Evolutionary conservation across 1,140 invertebrate species (phyloP).

Genomic region (Phymastichus coffea): DNA sequence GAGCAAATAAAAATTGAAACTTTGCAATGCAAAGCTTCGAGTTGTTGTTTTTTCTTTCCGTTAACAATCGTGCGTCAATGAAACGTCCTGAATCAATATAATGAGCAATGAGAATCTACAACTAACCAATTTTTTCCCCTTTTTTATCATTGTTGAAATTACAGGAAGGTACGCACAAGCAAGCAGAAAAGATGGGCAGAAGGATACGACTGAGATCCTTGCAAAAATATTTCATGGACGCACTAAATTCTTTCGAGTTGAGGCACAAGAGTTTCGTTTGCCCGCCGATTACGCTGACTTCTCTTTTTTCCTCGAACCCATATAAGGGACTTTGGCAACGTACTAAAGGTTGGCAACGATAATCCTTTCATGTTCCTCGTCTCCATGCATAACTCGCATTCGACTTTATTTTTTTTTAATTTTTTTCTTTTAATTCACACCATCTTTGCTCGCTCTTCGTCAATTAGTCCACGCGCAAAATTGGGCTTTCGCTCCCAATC

Average conservation of each 20-base stretch:
- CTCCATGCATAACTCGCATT: too few species aligned
- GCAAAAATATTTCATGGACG: too few species aligned
- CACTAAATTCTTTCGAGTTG: conserved; percentile 17
- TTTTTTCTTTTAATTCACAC: neutral
- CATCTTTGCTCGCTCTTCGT: conserved; percentile 1
- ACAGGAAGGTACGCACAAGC: too few species aligned
- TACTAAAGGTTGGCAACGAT: conserved; percentile 47
- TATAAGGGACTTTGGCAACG: conserved; percentile 49
- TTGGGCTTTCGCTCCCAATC: conserved; percentile 12
- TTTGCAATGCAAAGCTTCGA: conserved; percentile 7
- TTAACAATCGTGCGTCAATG: conserved; percentile 4
- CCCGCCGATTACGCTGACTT: conserved; percentile 32
- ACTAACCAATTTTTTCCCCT: too few species aligned
- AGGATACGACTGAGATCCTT: too few species aligned
- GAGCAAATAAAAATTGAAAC: neutral
- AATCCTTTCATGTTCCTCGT: conserved; percentile 33
- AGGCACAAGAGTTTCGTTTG: conserved; percentile 33
- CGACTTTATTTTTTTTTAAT: too few species aligned
- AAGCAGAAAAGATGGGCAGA: too few species aligned
- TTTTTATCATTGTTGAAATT: too few species aligned
- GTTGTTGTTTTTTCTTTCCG: too few species aligned
- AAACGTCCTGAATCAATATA: too few species aligned
- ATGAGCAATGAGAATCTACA: too few species aligned
- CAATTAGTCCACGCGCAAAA: conserved; percentile 9
- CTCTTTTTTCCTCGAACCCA: conserved; percentile 37